Base-by-base conservation (phyloP, 2,797 vertebrate species). In the Hoplostethus atlanticus region DNA sequence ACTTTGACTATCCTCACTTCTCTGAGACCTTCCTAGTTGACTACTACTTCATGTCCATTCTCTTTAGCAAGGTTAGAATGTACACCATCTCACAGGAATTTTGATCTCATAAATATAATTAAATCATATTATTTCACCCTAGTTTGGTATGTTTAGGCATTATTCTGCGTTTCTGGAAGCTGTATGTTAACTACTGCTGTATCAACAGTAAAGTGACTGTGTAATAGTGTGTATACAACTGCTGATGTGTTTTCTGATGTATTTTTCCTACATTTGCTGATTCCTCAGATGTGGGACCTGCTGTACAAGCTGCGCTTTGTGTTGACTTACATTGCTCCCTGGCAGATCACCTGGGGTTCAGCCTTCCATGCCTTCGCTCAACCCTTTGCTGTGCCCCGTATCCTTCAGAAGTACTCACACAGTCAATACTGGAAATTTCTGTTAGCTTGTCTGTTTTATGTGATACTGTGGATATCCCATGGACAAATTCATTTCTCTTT, bases 281-380 rank as follows among this genome's bases (percentile, higher is more conserved):
- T 47, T 46, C 9, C 70, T 73, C 84, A 99, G 98, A 95, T 99
- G 89, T 98, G 98, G 97, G 98, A 99, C 85, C 95, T 99, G 79
- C 96, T 99, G 83, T 97, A 97, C 92, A 99, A 99, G 85, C 83
- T 99, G 83, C 96, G 96, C 76, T 99, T 99, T 71, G 97, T 99
- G 68, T 95, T 98, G 89, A 98, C 98, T 47, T 99, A 99, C 84
- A 97, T 99, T 30, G 98, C 98, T 60, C 98, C 98, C 0, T 99
- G 98, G 98, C 98, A 99, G 81, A 99, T 99, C 86, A 98, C 98
- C 0, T 99, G 98, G 98, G 98, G 98, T 54, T 99, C 98, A 50
- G 98, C 98, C 65, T 99, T 99, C 87, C 98, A 99, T 64, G 98
- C 98, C 68, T 99, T 99, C 46, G 98, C 98, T 77, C 98, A 99